Percentiles rank a stretch among this genome's conserved stretches.
Evolutionary conservation across 2,797 vertebrate genomes (phyloP).

Genomic region (Spatula versicolor): DNA sequence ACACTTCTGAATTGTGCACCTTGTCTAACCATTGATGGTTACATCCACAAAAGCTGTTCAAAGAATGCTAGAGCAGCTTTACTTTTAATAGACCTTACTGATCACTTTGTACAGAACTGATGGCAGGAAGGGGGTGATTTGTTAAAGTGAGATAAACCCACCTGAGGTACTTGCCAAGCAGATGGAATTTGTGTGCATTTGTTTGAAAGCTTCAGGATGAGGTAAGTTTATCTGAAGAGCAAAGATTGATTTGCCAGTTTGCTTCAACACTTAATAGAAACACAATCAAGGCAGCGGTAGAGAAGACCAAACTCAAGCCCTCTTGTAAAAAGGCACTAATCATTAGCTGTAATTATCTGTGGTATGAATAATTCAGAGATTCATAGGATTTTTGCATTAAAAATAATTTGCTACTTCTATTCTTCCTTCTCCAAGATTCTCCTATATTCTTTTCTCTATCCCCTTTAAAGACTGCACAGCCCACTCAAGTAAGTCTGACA

Average conservation of each 20-base stretch:
- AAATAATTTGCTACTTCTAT: not conserved
- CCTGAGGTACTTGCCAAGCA: not conserved
- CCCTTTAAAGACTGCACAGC: not conserved
- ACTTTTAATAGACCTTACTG: not conserved
- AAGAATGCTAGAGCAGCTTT: not conserved
- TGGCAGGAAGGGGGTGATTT: not conserved
- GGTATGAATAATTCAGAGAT: slow-evolving; percentile 13
- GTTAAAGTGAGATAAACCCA: not conserved
- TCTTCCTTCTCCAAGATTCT: not conserved
- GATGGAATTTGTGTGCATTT: not conserved
- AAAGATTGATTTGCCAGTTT: slow-evolving; percentile 2
- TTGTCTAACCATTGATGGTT: not conserved
- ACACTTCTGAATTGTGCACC: not conserved
- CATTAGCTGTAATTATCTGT: not conserved
- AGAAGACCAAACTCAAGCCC: not conserved
- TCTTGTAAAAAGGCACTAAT: not conserved
- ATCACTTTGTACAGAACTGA: not conserved
- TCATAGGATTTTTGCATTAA: not conserved
- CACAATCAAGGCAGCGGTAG: not conserved
- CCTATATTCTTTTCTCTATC: not conserved
- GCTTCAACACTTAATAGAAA: not conserved
- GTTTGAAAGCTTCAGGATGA: slow-evolving; percentile 21
- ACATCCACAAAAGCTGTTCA: not conserved
- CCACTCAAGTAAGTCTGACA: not conserved
- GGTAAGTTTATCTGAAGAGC: not conserved